Percentiles rank a stretch among this genome's conserved stretches.
phyloP scores from a whole-genome alignment of 2,888 invertebrate genomes.

The Pilophorus perplexus region DNA sequence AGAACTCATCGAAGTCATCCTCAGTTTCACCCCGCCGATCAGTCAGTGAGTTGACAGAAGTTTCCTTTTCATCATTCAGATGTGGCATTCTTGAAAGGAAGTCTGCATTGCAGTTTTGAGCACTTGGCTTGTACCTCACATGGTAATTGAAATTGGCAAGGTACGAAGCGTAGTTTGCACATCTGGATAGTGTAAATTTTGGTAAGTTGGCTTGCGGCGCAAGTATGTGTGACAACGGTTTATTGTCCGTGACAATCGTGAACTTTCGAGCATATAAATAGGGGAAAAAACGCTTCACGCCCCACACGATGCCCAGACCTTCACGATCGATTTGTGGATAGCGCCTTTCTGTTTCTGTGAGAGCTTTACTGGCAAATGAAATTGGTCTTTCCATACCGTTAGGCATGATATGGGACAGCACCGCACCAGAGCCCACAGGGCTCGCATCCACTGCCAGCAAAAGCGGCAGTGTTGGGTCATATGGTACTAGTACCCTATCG shows the following conservation, averaged over 20 bases:
- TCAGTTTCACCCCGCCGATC: background rate
- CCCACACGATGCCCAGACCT: conserved; percentile 49
- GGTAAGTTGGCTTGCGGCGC: conserved; percentile 28
- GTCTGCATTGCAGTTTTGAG: conserved; percentile 8
- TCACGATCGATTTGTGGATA: conserved; percentile 50
- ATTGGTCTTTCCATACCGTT: conserved; percentile 52
- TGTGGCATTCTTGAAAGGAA: too few species aligned
- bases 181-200: conserved; percentile 21
- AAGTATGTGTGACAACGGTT: conserved; percentile 50
- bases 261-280: conserved; percentile 53
- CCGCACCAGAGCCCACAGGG: conserved; percentile 35
- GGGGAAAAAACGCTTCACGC: conserved; percentile 50
- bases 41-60: too few species aligned
- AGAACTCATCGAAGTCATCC: conserved; percentile 4
- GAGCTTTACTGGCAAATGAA: conserved; percentile 51
- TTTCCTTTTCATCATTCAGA: background rate
- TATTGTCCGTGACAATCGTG: conserved; percentile 52
- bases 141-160: conserved; percentile 17
- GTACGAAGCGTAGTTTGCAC: conserved; percentile 27
- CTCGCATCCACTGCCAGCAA: conserved; percentile 49
- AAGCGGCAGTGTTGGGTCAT: conserved; percentile 49
- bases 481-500: conserved; percentile 46
- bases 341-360: conserved; percentile 49
- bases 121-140: conserved; percentile 19
- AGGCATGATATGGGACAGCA: conserved; percentile 50